Evolutionary conservation across 2,888 invertebrate species (phyloP), one percentile per base, ranked within the genome.

Genomic region (Xestia c-nigrum): DNA sequence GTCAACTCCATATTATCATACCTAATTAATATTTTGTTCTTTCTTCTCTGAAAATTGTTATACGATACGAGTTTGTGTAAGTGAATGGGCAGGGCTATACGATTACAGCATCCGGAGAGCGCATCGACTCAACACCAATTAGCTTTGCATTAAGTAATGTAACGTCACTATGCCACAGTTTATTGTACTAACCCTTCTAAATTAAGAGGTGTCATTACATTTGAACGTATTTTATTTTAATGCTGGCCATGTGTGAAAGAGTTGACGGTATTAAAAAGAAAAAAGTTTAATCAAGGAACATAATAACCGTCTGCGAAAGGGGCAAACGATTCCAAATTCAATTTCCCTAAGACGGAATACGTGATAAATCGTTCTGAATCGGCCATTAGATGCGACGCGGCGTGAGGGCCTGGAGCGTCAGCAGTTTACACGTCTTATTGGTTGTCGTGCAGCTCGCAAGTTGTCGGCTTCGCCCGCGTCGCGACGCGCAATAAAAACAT

Each of bases 401-500:
- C 94, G 94, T 94, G 92, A 95, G 95, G 94, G 94, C 83, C 83
- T 83, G 85, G 71, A 86, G 85, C 85, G 88, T 94, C 92, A 93
- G 93, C 94, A 94, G 92, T 94, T 94, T 93, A 92, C 93, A 94
- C 92, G 93, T 94, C 95, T 95, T 95, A 94, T 95, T 95, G 94
- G 93, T 94, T 94, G 94, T 95, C 94, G 92, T 90, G 92, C 89
- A 89, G 88, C 89, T 91, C 89, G 85, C 91, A 90, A 92, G 91
- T 91, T 91, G 91, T 89, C 92, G 90, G 89, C 92, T 92, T 86
- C 90, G 91, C 84, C 90, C 88, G 92, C 92, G 94, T 92, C 95
- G 95, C 95, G 95, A 91, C 93, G 92, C 93, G 94, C 96, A 96
- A 96, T 96, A 96, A 96, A 96, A 96, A 95, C 96, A 96, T 96